A percentile compares a stretch with the other conserved stretches of the same genome.
Evolutionary conservation across 2,888 invertebrate species (phyloP).

Genomic region (Pseudococcus viburni): DNA sequence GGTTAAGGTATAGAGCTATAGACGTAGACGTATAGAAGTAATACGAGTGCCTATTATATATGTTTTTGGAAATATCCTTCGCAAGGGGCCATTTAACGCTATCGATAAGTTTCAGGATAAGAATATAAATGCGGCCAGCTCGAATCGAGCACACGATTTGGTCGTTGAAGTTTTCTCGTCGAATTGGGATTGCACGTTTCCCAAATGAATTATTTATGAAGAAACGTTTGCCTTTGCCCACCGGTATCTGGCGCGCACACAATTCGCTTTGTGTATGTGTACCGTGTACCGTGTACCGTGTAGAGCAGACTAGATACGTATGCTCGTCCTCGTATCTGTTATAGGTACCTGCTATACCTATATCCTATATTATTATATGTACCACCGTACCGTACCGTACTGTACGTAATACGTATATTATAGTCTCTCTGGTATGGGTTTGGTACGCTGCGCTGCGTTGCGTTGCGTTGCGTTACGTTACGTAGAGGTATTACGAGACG

Average conservation of each 20-base stretch:
- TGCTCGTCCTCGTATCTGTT: too few species aligned
- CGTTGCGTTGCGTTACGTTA: too few species aligned
- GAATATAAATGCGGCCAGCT: slow-evolving; percentile 46
- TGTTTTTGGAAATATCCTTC: slow-evolving; percentile 42
- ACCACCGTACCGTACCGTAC: too few species aligned
- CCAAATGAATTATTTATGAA: slow-evolving; percentile 56
- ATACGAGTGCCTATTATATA: not conserved
- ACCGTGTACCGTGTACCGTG: not conserved
- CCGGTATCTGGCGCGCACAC: not conserved
- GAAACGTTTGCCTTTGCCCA: slow-evolving; percentile 56
- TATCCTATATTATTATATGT: too few species aligned
- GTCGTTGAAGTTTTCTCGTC: slow-evolving; percentile 45
- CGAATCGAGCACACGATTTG: slow-evolving; percentile 27
- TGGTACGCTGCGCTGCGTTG: too few species aligned
- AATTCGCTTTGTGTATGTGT: slow-evolving; percentile 27
- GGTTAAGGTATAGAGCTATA: not conserved
- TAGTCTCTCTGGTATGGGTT: too few species aligned
- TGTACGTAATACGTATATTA: too few species aligned
- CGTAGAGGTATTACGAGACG: not conserved
- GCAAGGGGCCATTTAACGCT: slow-evolving; percentile 45
- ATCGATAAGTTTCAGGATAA: slow-evolving; percentile 54
- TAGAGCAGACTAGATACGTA: too few species aligned
- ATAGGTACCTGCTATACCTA: too few species aligned
- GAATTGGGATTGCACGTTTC: slow-evolving; percentile 55
- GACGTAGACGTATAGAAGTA: not conserved